Base-by-base conservation (phyloP, 2,797 vertebrate genomes). In the Ammospiza maritima region DNA sequence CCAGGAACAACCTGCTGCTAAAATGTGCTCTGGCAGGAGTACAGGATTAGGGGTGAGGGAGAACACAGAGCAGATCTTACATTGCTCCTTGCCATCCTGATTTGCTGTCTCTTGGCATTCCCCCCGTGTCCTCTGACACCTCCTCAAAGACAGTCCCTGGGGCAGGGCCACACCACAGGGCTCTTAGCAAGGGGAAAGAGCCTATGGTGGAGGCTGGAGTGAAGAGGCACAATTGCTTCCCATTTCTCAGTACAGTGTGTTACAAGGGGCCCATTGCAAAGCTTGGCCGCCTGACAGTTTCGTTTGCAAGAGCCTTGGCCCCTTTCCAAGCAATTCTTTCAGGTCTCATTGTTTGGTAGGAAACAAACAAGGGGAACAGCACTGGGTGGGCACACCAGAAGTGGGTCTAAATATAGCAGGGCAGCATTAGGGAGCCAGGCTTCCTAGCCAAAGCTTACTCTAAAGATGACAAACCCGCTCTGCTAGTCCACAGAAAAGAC, bases 281-380 rank as follows among this genome's bases (percentile, higher is more conserved):
- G 57, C 78, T 93, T 97, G 95, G 95, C 93, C 0, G 70, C 64
- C 88, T 94, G 96, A 97, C 95, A 96, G 88, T 73, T 94, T 74
- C 16, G 0, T 80, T 94, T 89, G 94, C 89, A 82, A 93, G 74
- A 93, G 92, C 56, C 0, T 3, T 97, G 97, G 96, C 94, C 16
- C 51, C 54, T 83, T 73, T 96, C 97, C 97, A 97, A 94, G 79
- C 96, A 95, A 97, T 97, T 97, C 96, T 97, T 97, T 95, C 95
- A 97, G 93, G 94, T 95, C 94, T 97, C 94, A 97, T 97, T 97
- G 96, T 97, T 96, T 96, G 84, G 92, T 92, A 97, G 96, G 96
- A 97, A 97, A 93, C 91, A 97, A 97, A 97, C 97, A 97, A 96
- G 93, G 82, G 85, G 96, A 97, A 97, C 94, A 96, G 96, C 84